Conservation (phyloP, 2,113 vertebrate species). For the Laticauda colubrina region DNA sequence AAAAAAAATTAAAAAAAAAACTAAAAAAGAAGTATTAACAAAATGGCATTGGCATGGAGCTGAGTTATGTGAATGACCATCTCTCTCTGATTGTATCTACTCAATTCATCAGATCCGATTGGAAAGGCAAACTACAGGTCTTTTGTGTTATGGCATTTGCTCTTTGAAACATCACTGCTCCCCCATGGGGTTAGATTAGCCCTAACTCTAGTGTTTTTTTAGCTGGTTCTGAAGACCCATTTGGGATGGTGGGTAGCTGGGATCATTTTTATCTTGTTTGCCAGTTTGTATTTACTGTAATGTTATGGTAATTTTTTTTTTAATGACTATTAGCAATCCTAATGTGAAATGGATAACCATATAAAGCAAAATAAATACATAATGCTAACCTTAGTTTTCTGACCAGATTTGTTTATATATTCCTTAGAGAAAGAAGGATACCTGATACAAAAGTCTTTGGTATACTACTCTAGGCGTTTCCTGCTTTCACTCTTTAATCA, state of each 20-base stretch:
- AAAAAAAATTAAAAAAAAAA: background rate
- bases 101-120: background rate
- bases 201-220: background rate
- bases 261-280: background rate
- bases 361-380: background rate
- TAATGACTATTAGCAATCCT: background rate
- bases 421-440: background rate
- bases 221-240: background rate
- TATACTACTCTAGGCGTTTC: background rate
- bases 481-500: background rate
- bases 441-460: background rate
- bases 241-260: background rate
- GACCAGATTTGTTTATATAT: background rate
- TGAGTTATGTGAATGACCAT: background rate
- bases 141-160: background rate
- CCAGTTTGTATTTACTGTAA: background rate
- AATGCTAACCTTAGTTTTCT: background rate
- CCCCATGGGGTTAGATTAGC: background rate
- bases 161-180: too few species aligned
- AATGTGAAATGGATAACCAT: background rate
- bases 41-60: background rate
- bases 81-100: background rate
- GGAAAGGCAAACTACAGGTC: background rate
- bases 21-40: background rate
- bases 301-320: background rate